Evolutionary conservation across 2,797 vertebrate species (phyloP).

Genomic region (Aulostomus chinensis): DNA sequence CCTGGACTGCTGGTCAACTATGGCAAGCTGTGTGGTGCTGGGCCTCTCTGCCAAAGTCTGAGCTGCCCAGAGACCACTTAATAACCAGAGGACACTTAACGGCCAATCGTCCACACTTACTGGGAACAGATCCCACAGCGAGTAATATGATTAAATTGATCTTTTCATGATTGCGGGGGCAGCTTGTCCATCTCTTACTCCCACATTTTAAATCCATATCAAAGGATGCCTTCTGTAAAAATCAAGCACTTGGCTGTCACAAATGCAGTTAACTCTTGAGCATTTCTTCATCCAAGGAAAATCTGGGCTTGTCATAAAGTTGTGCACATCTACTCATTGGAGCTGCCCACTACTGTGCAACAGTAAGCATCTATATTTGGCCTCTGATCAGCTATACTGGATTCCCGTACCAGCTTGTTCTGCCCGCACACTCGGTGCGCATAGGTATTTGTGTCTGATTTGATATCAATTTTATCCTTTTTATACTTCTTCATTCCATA

Average conservation of each 20-base stretch:
- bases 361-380: not conserved
- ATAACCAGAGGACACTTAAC: conserved; percentile 67
- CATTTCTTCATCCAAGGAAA: conserved; percentile 29
- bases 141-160: conserved; percentile 54
- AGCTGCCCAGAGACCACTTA: conserved; percentile 73
- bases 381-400: not conserved
- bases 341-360: not conserved
- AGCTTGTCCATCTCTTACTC: conserved; percentile 46
- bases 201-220: conserved; percentile 44
- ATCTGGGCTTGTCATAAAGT: not conserved
- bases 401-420: too few relatives aligned
- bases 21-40: conserved; percentile 64
- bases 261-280: conserved; percentile 8
- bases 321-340: not conserved
- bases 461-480: too few relatives aligned
- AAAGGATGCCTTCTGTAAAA: conserved; percentile 34
- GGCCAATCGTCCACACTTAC: conserved; percentile 62
- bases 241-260: conserved; percentile 22
- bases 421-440: too few relatives aligned
- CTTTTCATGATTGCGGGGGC: conserved; percentile 54
- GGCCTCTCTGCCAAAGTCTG: conserved; percentile 61
- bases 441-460: too few relatives aligned
- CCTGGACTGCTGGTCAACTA: conserved; percentile 74
- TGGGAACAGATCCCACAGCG: conserved; percentile 34
- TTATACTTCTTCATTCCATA: too few relatives aligned